Evolutionary conservation across 2,113 vertebrate species (phyloP).

Genomic region (Cisticola juncidis): DNA sequence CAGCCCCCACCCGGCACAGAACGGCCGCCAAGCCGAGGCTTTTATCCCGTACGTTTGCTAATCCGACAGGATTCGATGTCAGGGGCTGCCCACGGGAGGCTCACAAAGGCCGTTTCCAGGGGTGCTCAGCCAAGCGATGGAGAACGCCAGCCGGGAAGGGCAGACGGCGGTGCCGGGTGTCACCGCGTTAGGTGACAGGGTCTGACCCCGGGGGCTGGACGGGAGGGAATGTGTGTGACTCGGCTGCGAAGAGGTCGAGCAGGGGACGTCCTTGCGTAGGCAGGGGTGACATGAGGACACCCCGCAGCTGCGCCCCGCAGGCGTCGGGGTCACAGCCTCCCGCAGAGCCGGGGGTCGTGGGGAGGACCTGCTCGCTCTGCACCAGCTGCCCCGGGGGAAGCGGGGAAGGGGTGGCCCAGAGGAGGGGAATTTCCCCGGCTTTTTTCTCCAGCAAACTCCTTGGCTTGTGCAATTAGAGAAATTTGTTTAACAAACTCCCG

Average conservation of each 20-base stretch:
- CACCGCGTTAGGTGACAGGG: neutral
- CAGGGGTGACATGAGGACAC: slow-evolving; percentile 42
- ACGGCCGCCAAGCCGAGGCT: neutral
- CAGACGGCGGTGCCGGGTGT: neutral
- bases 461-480: slow-evolving; percentile 59
- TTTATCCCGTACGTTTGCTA: neutral
- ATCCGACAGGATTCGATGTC: slow-evolving; percentile 12
- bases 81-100: neutral
- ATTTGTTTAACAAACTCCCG: slow-evolving; percentile 66
- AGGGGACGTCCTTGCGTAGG: neutral
- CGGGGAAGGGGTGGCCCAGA: slow-evolving; percentile 37
- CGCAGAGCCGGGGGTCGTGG: neutral
- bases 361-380: neutral
- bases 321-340: neutral
- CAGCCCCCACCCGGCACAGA: neutral
- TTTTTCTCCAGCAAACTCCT: slow-evolving; percentile 17
- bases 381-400: neutral
- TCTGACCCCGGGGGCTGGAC: neutral
- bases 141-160: neutral
- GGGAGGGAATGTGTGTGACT: neutral
- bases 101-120: neutral
- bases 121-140: neutral
- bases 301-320: slow-evolving; percentile 19
- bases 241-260: neutral
- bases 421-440: slow-evolving; percentile 52